A percentile compares a stretch with the other conserved stretches of the same genome.
phyloP scores from a whole-genome alignment of 2,888 invertebrate genomes.

The Phortica magna region DNA sequence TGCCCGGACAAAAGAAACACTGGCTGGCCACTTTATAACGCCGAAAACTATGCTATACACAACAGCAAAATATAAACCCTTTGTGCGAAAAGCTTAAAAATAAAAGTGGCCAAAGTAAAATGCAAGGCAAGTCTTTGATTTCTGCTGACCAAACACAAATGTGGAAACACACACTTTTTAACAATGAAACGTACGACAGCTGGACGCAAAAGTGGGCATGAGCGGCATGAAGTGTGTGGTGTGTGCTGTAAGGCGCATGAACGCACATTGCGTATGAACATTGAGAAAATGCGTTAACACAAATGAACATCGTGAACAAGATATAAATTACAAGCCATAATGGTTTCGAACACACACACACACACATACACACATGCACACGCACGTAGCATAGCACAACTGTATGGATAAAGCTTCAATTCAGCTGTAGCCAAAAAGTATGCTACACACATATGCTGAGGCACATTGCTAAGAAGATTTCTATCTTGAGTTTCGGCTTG shows the following conservation, averaged over 20 bases:
- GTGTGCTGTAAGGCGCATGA: neutral
- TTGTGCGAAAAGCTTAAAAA: neutral
- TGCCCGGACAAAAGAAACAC: neutral
- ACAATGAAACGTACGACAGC: constrained; percentile 7
- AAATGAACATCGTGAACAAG: constrained; percentile 6
- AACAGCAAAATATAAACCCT: neutral
- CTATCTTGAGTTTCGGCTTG: constrained; percentile 16
- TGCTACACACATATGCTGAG: neutral
- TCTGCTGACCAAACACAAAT: constrained; percentile 17
- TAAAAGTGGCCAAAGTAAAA: neutral
- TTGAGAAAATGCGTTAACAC: constrained; percentile 20
- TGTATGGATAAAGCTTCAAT: neutral
- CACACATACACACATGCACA: neutral
- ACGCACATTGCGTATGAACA: constrained; percentile 12
- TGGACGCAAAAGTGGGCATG: neutral
- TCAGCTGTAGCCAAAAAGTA: neutral
- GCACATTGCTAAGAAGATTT: neutral
- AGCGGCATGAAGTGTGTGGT: neutral
- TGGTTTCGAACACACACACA: neutral
- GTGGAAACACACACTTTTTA: neutral
- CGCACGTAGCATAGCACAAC: neutral
- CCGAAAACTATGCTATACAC: neutral
- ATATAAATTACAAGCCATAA: constrained; percentile 31
- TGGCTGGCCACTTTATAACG: neutral
- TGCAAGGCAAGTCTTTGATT: constrained; percentile 2